These are phyloP conservation scores for Cossypha polioptera DNA, from an alignment of 2,797 vertebrate genomes.

Conservation along the genomic window DNA sequence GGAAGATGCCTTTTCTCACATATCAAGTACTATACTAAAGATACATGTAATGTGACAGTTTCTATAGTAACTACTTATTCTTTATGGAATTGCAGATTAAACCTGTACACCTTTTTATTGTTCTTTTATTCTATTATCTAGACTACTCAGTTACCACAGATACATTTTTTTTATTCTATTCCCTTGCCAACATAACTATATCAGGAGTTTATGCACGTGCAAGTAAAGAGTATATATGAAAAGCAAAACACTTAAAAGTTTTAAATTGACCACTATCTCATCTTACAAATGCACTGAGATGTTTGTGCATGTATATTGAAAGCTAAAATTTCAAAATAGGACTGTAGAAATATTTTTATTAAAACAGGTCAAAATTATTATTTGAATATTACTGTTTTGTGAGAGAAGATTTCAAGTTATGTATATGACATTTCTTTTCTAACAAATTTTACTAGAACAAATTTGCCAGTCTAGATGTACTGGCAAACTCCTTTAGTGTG, in stretches of 20 bases:
- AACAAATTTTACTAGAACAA: neutral
- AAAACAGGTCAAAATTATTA: neutral
- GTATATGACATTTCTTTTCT: neutral
- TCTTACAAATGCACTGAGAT: neutral
- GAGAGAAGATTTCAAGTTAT: neutral
- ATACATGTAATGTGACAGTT: slow-evolving; percentile 43
- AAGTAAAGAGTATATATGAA: neutral
- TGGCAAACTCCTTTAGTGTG: neutral
- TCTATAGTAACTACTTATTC: slow-evolving; percentile 65
- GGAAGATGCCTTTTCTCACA: slow-evolving; percentile 9
- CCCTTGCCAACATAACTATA: neutral
- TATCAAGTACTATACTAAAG: neutral
- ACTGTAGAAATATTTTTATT: neutral
- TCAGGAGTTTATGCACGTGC: neutral
- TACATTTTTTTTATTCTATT: neutral
- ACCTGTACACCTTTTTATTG: slow-evolving; percentile 46
- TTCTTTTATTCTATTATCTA: slow-evolving; percentile 47
- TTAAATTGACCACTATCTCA: neutral
- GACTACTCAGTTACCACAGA: slow-evolving; percentile 22
- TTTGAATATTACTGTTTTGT: neutral
- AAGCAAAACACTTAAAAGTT: neutral
- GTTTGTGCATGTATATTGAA: neutral
- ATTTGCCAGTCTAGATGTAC: neutral
- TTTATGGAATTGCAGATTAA: slow-evolving; percentile 50
- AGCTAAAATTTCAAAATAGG: neutral